Base-by-base conservation (phyloP, 37 sponge, comb jelly and placozoan species). In the Axinella damicornis region DNA sequence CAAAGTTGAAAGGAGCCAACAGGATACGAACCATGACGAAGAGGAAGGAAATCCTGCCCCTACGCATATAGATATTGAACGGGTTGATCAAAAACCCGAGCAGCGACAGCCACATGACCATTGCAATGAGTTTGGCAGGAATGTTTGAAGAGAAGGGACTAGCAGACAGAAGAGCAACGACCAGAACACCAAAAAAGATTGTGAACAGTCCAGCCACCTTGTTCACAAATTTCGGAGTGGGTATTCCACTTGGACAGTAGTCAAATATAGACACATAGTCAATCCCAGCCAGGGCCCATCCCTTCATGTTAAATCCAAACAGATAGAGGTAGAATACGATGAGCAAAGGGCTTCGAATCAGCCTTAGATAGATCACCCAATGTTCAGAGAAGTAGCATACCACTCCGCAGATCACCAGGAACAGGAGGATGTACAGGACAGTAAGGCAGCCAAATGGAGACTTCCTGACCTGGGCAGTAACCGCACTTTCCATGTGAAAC, bases 1-100 rank as follows among this genome's bases (percentile, higher is more conserved):
- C 97, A 14, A 57, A 57, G 69, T 72, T 78, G 19, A 93, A 82
- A 11, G 99, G 99, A 38, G 99, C 91, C 18, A 89, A 76, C 31
- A 90, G 46, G 32, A 97, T 83, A n/a, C 97, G 94, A 11, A 92
- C 67, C 2, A 78, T 30, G 30, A 85, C 74, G 19, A 77, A 30
- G 25, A 95, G 28, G 17, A 91, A 66, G 4, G 79, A 55, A 33
- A 88, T 69, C 16, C 95, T 81, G 9, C 76, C 86, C 41, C 68
- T 84, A 20, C 89, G 72, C 18, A 67, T 53, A 46, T 89, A 83
- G 34, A 62, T 0, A 35, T 86, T 88, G 24, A 83, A 27, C 20
- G 95, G 95, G 34, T 89, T 85, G 71, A 88, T 39, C 30, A 91
- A 40, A 39, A 91, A 86, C 2, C 69, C 69, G 2, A 89, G 30